Evolutionary conservation across 2,113 vertebrate species (phyloP).

Genomic region (Siniperca chuatsi): DNA sequence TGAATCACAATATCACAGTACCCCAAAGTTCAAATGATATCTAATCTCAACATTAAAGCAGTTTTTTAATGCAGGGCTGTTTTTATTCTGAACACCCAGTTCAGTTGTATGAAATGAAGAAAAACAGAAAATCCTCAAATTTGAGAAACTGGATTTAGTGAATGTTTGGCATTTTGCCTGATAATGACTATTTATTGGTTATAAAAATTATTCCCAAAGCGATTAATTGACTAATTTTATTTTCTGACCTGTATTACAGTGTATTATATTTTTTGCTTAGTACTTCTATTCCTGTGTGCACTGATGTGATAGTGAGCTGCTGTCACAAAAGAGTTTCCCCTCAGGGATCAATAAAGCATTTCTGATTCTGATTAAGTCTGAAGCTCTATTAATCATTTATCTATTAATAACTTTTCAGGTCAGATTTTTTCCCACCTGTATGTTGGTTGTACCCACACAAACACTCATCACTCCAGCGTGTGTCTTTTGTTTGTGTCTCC

Average conservation of each 20-base stretch:
- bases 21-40: neutral
- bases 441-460: neutral
- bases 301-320: no score
- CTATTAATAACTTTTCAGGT: neutral
- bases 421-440: neutral
- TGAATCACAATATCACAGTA: neutral
- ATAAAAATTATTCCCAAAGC: no score
- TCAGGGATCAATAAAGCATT: no score
- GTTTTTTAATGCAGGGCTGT: neutral
- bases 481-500: slow-evolving; percentile 32
- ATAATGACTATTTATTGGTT: neutral
- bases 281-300: no score
- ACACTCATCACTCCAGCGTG: neutral
- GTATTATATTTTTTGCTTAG: no score
- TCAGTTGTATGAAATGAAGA: neutral
- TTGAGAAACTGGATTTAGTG: neutral
- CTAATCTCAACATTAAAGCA: neutral
- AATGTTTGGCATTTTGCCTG: neutral
- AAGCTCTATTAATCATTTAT: neutral
- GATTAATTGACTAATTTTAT: neutral
- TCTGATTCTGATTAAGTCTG: neutral
- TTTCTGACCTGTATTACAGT: no score
- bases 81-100: neutral
- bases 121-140: neutral
- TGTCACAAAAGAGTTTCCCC: no score